Percentiles rank a stretch among this genome's conserved stretches.
Evolutionary conservation across 2,797 vertebrate genomes (phyloP).

Genomic region (Clarias laeviceps): DNA sequence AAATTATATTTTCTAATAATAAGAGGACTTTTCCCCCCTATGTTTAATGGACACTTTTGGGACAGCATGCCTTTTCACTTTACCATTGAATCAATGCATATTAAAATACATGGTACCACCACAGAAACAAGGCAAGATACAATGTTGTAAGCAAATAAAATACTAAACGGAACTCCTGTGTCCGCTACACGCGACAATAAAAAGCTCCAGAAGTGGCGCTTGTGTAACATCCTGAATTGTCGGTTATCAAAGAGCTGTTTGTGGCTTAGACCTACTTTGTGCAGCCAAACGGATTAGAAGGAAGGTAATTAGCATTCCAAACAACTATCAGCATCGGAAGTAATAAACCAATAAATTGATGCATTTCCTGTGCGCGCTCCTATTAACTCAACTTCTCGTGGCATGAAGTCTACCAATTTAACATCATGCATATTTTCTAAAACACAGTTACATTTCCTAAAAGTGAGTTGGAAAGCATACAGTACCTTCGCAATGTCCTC

Average conservation of each 20-base stretch:
- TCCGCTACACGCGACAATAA: not conserved
- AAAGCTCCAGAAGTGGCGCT: not conserved
- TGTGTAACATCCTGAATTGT: not conserved
- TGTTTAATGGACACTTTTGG: no score
- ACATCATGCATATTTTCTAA: not conserved
- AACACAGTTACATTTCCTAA: no score
- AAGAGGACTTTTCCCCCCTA: no score
- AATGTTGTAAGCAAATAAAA: not conserved
- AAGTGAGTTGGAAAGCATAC: not conserved
- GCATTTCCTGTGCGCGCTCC: not conserved
- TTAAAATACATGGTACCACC: not conserved
- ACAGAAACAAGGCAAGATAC: not conserved
- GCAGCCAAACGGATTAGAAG: constrained; percentile 16
- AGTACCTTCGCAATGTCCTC: not conserved
- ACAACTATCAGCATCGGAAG: not conserved
- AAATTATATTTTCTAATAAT: no score
- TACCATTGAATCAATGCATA: not conserved
- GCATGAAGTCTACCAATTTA: not conserved
- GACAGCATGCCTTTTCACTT: not conserved
- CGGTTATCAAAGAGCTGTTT: constrained; percentile 32
- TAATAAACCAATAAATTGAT: not conserved
- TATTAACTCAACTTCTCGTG: not conserved
- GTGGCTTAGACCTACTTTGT: not conserved
- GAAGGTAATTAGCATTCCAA: constrained; percentile 26
- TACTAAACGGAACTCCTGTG: not conserved